Conservation (phyloP, 2,888 invertebrate genomes). For the Lepidocyrtinus sp. region DNA sequence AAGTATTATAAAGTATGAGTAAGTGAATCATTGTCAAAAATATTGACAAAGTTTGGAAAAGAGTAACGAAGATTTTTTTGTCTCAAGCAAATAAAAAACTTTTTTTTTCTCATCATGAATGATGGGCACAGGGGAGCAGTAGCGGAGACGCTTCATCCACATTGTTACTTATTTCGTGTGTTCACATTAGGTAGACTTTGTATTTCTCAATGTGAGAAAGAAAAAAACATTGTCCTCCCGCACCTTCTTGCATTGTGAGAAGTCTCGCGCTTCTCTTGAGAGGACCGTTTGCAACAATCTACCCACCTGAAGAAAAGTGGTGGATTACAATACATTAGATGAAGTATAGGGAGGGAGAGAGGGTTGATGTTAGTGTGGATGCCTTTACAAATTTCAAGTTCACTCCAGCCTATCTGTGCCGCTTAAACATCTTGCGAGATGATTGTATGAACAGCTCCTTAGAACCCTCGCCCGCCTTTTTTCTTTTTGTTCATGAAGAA, state of each 20-base stretch:
- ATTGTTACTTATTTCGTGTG: not conserved
- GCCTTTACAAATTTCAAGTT: slow-evolving; percentile 1
- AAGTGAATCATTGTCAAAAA: too few species aligned
- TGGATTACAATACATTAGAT: not conserved
- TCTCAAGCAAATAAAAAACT: too few species aligned
- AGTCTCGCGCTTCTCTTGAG: slow-evolving; percentile 47
- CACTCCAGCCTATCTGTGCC: not conserved
- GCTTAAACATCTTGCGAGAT: not conserved
- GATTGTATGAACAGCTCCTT: slow-evolving; percentile 50
- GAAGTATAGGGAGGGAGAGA: not conserved
- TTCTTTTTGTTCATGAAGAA: slow-evolving; percentile 29
- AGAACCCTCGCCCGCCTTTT: slow-evolving; percentile 49
- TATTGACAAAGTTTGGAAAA: too few species aligned
- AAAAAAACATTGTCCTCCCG: slow-evolving; percentile 58
- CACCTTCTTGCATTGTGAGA: slow-evolving; percentile 36
- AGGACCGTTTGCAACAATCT: slow-evolving; percentile 53
- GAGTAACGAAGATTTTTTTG: too few species aligned
- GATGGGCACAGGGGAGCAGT: too few species aligned
- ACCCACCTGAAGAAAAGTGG: slow-evolving; percentile 2
- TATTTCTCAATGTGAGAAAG: not conserved
- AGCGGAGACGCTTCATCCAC: too few species aligned
- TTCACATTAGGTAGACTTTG: not conserved
- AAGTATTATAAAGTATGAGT: too few species aligned
- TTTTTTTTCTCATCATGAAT: too few species aligned
- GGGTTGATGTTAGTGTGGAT: not conserved